Percentiles rank a stretch among this genome's conserved stretches.
Evolutionary conservation across 2,797 vertebrate genomes (phyloP).

Genomic region (Pampus argenteus): DNA sequence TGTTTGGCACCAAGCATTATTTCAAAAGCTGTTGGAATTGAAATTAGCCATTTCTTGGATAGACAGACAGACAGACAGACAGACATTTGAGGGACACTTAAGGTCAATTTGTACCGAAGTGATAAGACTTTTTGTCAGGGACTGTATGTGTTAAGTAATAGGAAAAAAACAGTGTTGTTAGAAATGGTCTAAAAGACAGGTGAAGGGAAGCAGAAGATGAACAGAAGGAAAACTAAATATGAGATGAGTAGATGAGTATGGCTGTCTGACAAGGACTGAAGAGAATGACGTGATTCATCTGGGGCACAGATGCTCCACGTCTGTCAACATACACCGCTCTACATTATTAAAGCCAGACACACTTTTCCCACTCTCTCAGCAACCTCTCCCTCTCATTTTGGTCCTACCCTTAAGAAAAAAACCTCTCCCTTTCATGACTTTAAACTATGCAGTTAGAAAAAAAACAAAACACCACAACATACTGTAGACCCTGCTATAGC

Average conservation of each 20-base stretch:
- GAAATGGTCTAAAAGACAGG: neutral
- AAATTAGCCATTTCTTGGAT: too few relatives aligned
- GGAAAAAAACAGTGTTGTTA: neutral
- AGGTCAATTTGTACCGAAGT: too few relatives aligned
- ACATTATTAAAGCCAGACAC: conserved; percentile 32
- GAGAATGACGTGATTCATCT: conserved; percentile 30
- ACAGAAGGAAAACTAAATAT: conserved; percentile 9
- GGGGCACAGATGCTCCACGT: conserved; percentile 43
- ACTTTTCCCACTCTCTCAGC: conserved; percentile 9
- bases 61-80: too few relatives aligned
- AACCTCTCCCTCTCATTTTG: neutral
- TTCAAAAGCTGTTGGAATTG: too few relatives aligned
- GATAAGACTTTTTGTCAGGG: too few relatives aligned
- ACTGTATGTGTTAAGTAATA: neutral
- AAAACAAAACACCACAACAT: neutral
- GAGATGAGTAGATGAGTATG: conserved; percentile 8
- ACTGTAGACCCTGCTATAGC: neutral
- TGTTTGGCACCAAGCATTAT: too few relatives aligned
- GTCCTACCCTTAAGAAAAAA: conserved; percentile 6
- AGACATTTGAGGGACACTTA: too few relatives aligned
- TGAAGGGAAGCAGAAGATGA: neutral
- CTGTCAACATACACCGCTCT: conserved; percentile 32
- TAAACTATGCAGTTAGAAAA: neutral
- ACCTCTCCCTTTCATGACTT: neutral
- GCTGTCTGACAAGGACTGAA: conserved; percentile 1